Base-by-base conservation (phyloP, 2,797 vertebrate genomes). In the Manis javanica region DNA sequence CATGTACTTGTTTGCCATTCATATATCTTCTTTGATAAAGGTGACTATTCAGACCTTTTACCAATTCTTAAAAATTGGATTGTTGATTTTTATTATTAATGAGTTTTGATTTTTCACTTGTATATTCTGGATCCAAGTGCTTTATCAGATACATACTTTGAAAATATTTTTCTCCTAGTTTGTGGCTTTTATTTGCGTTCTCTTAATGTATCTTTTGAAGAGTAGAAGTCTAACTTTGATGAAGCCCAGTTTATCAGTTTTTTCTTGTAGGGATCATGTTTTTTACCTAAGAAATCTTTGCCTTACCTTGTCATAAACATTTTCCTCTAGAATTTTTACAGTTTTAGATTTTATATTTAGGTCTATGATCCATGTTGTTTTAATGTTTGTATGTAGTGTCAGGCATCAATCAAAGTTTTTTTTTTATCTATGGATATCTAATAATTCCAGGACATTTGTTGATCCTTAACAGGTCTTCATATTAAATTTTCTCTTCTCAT, bases 221-320 rank as follows among this genome's bases (percentile, higher is more conserved):
- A 77, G 7, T 39, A 51, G 13, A 91, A 42, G 42, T 68, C 34
- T 74, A 68, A 75, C 39, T 95, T 84, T 57, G 26, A 24, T 64
- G 7, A 84, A 29, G 5, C 66, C 15, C 8, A 63, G 7, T 63
- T 82, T 24, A 66, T 61, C 15, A 14, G 0, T 23, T 49, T 87
- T 82, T 90, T 87, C 42, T 87, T 87, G 72, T 23, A 34, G 69
- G 18, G 26, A 72, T 57, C 31, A 37, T 77, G 11, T 93, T 95
- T 79, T 51, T 5, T 91, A 71, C 61, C 24, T 92, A 49, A 83
- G 57, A 81, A 68, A 87, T 69, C 46, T 78, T 97, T 91, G 37
- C 53, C 26, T 86, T 91, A 86, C 21, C 31, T 5, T 79, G 34
- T 71, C 64, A 34, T 8, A 78, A 68, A 61, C 75, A 46, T 87